Percentiles rank a stretch among this genome's conserved stretches.
Evolutionary conservation across 2,888 invertebrate genomes (phyloP).

Genomic region (Dicyrtomina minuta): DNA sequence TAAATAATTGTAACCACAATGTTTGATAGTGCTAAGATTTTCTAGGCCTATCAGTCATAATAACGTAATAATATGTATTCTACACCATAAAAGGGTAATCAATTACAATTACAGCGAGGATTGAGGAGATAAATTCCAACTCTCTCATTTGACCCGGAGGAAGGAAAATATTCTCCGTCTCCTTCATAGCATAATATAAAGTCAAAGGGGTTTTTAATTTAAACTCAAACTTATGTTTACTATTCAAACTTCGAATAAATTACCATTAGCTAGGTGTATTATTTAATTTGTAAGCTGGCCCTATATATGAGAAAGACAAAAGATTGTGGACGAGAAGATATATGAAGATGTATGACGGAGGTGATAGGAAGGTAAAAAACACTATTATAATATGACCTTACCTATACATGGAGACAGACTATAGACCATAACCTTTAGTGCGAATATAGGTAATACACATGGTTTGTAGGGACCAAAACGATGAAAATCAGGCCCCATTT

Average conservation of each 20-base stretch:
- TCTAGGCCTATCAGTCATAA: conserved; percentile 19
- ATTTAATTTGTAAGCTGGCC: conserved; percentile 22
- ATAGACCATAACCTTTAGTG: no score
- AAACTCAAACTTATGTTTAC: conserved; percentile 27
- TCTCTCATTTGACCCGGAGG: conserved; percentile 21
- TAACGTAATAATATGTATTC: conserved; percentile 27
- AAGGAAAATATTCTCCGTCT: conserved; percentile 1
- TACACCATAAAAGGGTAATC: conserved; percentile 29
- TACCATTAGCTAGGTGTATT: conserved; percentile 31
- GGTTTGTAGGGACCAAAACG: neutral
- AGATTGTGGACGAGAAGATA: neutral
- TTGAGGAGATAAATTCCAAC: conserved; percentile 21
- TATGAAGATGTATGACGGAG: no score
- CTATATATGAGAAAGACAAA: neutral
- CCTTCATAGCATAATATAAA: neutral
- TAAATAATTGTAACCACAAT: conserved; percentile 9
- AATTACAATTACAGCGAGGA: conserved; percentile 27
- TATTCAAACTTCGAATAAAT: conserved; percentile 31
- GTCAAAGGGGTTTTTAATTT: conserved; percentile 29
- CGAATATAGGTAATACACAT: no score
- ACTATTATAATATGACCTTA: no score
- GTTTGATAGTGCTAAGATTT: conserved; percentile 9
- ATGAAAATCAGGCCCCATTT: neutral
- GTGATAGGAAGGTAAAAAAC: no score
- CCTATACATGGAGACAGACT: no score